These are phyloP conservation scores for Gymnopithys bicolor DNA, from an alignment of 2,797 vertebrate genomes.

Conservation along the genomic window DNA sequence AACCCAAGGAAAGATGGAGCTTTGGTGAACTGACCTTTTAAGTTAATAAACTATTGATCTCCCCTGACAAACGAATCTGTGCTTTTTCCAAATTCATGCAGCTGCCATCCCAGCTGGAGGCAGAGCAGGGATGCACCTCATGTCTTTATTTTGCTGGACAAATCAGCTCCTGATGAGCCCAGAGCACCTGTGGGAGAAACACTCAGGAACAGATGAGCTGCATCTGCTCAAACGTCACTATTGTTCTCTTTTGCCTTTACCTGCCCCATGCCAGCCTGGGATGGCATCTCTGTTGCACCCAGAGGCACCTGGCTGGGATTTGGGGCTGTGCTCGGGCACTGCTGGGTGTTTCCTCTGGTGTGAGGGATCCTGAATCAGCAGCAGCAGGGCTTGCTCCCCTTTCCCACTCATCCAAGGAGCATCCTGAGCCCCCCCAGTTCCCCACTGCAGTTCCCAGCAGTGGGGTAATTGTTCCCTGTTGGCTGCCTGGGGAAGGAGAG, in stretches of 20 bases:
- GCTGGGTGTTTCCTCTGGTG: background rate
- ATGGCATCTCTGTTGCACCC: background rate
- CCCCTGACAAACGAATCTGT: slow-evolving; percentile 18
- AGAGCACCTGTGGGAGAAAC: background rate
- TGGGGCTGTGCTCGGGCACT: rapidly evolving
- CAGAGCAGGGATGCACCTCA: background rate
- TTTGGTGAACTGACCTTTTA: slow-evolving; percentile 63
- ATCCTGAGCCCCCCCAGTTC: background rate
- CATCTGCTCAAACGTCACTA: background rate
- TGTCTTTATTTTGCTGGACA: background rate
- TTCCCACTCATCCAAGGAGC: background rate
- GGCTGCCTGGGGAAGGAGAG: background rate
- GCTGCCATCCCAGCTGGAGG: background rate
- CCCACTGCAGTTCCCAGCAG: background rate
- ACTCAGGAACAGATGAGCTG: background rate
- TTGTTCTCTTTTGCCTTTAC: background rate
- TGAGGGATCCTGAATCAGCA: background rate
- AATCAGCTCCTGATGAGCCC: background rate
- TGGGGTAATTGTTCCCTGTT: background rate
- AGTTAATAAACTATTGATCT: slow-evolving; percentile 80
- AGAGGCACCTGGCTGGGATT: background rate
- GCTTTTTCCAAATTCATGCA: slow-evolving; percentile 11
- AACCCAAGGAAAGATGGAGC: slow-evolving; percentile 32
- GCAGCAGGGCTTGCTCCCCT: background rate
- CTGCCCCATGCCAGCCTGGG: background rate